Base-by-base conservation (phyloP, 2,888 invertebrate species). In the Limnephilus rhombicus region DNA sequence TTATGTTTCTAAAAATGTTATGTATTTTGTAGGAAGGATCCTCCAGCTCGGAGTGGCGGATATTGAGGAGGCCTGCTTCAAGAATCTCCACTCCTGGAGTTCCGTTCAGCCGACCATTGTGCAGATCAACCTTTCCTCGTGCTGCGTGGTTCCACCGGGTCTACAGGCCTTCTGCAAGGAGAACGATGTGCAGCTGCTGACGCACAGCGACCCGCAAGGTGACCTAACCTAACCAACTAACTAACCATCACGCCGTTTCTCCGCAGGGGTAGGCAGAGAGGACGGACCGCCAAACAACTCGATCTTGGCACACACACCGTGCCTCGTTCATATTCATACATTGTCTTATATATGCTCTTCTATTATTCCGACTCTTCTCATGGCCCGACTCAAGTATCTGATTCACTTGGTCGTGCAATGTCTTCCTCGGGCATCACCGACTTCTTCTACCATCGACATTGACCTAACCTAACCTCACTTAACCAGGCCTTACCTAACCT, bases 141-240 rank as follows among this genome's bases (percentile, higher is more conserved):
- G 99, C 95, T 99, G 99, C 96, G 98, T 99, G 4, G 99, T 99
- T 91, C 99, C 99, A 37, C 98, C 98, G 1, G 97, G 98, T 3
- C 96, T 99, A 94, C 98, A 98, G 95, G 97, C 97, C 94, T 99
- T 98, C 96, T 99, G 99, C 93, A 98, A 98, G 94, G 97, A 98
- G 94, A 97, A 99, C 94, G 98, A 98, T 94, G 98, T 99, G 93
- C 99, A 99, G 95, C 96, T 99, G 81, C 96, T 99, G 41, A 99
- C 99, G 0, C 99, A 99, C 95, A 99, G 98, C 94, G 99, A 99
- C 95, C 98, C 99, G 0, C 97, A 97, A 94, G 98, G 98, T 98
- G n/a, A 86, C 45, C 29, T 31, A 68, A 68, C 24, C 68, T 9
- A n/a, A 24, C 53, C 53, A n/a, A n/a, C n/a, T n/a, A n/a, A n/a